Evolutionary conservation across 2,888 invertebrate species (phyloP), one percentile per base, ranked within the genome.

Genomic region (Tromatobia lineatoria): DNA sequence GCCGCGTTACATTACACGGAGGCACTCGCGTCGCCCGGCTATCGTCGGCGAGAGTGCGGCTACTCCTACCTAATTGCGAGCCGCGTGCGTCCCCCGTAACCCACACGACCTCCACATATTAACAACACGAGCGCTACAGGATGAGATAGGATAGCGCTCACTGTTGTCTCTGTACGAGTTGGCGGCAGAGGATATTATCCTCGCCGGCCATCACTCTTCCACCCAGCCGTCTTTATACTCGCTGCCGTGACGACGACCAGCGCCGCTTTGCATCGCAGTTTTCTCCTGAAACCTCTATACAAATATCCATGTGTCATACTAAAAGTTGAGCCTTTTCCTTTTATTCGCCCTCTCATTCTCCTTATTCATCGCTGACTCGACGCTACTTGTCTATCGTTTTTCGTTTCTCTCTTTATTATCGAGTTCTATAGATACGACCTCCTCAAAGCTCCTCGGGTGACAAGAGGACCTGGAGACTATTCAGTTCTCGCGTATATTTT

Each of bases 401-500:
- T 38, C 23, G 13, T 29, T 2, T 25, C 50, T 59, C 50, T 59
- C 25, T n/a, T 45, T n/a, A 50, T 4, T 15, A 11, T 47, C 6
- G 70, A 50, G 50, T 70, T 81, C 64, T 23, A 45, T 18, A 66
- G 18, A 23, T 45, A 64, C 29, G 47, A 70, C 15, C 15, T 34
- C 47, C 45, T 25, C 57, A 66, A 29, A 57, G 71, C 59, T 61
- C 71, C 69, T 73, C 25, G 38, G 69, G 73, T 83, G 76, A 83
- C 83, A 80, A 73, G 64, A 76, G 70, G 61, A 75, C 64, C 73
- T 66, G 79, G 59, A 77, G 76, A 80, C 80, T 71, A 70, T 75
- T 67, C 66, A 45, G 73, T 76, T 80, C 59, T 23, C 71, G 83
- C 67, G 76, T 83, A 80, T 83, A 83, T 83, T 83, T 83, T 83